A percentile compares a stretch with the other conserved stretches of the same genome.
Evolutionary conservation across 2,113 vertebrate genomes (phyloP).

Genomic region (Rhizomys pruinosus): DNA sequence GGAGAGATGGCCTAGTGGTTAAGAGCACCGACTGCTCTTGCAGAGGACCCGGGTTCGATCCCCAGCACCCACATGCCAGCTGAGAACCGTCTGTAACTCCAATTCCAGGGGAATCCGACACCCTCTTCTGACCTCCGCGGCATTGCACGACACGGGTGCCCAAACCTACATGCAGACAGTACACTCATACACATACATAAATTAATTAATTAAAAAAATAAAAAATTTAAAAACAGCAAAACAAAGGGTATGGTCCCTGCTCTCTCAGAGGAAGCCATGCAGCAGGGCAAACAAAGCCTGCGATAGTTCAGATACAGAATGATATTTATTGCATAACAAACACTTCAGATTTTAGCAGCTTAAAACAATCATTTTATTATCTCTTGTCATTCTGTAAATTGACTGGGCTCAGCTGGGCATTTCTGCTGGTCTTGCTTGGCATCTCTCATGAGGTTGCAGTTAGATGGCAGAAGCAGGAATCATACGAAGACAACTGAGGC

Average conservation of each 20-base stretch:
- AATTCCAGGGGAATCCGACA: no score
- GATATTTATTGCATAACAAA: constrained; percentile 20
- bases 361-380: constrained; percentile 42
- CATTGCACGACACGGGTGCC: no score
- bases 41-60: no score
- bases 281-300: constrained; percentile 3
- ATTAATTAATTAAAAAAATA: no score
- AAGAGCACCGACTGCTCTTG: no score
- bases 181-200: no score
- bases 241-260: background rate
- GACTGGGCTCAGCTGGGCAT: constrained; percentile 50
- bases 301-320: constrained; percentile 42
- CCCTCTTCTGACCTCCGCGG: no score
- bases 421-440: constrained; percentile 28
- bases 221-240: background rate
- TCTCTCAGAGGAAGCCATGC: constrained; percentile 49
- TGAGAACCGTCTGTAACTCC: no score
- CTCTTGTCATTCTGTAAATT: constrained; percentile 28
- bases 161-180: no score
- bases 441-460: constrained; percentile 6
- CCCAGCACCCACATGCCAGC: no score
- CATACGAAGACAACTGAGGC: background rate
- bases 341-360: constrained; percentile 35
- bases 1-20: no score
- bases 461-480: background rate